Evolutionary conservation across 2,888 invertebrate species (phyloP), one percentile per base, ranked within the genome.

Genomic region (Tineola bisselliella): DNA sequence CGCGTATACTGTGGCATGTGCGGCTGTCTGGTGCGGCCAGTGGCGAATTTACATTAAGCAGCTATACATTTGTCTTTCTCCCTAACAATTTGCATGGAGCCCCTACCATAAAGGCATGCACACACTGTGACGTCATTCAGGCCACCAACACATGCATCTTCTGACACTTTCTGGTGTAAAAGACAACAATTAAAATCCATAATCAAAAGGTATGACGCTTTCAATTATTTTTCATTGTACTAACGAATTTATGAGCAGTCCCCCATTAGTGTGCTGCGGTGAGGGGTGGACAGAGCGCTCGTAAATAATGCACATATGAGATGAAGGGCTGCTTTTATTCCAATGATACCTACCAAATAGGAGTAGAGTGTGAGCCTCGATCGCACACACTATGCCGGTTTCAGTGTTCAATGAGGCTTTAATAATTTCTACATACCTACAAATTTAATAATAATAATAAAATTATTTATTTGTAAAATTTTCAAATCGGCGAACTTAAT

Each of bases 151-250:
- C n/a, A n/a, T n/a, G n/a, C n/a, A n/a, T n/a, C n/a, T n/a, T n/a
- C n/a, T n/a, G n/a, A n/a, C n/a, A n/a, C n/a, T n/a, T n/a, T n/a
- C 11, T n/a, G n/a, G n/a, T n/a, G n/a, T n/a, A n/a, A 43, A 43
- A 3, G 43, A 48, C 15, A 48, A 15, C 48, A 48, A 48, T 38
- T 38, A 38, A 12, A 38, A 38, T 38, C 10, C 38, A n/a, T 17
- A 48, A 17, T 13, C 8, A 17, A 48, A 17, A 15, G 48, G 13
- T 13, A 13, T 2, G 15, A 48, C 6, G 48, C 48, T 48, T 48
- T 48, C 48, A 48, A 48, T 48, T 48, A 48, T 15, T 48, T 48
- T 48, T 48, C 48, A 48, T 48, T 48, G 48, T 48, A 48, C 48
- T 10, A 48, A 48, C n/a, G n/a, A 48, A 48, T 48, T 48, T 48